Conservation (phyloP, 2,888 invertebrate species). For the Blera fallax region DNA sequence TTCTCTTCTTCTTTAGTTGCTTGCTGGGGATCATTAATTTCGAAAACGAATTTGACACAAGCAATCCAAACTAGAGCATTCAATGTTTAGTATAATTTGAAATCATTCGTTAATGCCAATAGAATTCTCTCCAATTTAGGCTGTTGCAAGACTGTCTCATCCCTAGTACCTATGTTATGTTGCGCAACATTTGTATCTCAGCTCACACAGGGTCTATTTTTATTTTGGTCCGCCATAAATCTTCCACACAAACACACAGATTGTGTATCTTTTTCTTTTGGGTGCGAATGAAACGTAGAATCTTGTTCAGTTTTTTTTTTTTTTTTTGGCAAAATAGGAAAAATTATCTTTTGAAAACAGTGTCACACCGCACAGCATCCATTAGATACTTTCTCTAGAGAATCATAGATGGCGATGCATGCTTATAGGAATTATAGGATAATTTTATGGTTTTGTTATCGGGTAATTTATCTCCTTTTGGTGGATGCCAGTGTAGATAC, state of each 20-base stretch:
- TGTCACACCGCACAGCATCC: constrained; percentile 58
- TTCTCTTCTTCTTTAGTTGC: background rate
- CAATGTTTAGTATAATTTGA: no score
- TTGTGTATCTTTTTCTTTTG: constrained; percentile 50
- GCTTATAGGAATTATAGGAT: constrained; percentile 62
- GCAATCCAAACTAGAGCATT: constrained; percentile 31
- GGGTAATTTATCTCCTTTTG: constrained; percentile 66
- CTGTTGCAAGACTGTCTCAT: no score
- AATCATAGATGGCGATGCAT: constrained; percentile 70
- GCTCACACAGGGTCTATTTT: constrained; percentile 40
- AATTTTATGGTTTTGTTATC: constrained; percentile 71
- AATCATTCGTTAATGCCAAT: background rate
- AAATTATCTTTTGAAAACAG: no score
- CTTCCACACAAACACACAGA: constrained; percentile 24
- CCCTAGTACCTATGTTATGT: constrained; percentile 20
- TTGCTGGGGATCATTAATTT: constrained; percentile 27
- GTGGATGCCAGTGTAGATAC: constrained; percentile 10
- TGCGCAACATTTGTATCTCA: constrained; percentile 50
- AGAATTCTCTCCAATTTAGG: background rate
- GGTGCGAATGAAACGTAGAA: constrained; percentile 52
- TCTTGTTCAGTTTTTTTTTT: background rate
- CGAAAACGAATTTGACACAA: constrained; percentile 8
- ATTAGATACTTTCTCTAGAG: constrained; percentile 63
- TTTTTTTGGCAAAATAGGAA: constrained; percentile 25
- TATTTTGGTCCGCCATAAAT: constrained; percentile 50